Evolutionary conservation across 2,888 invertebrate species (phyloP), one percentile per base, ranked within the genome.

Genomic region (Mesodorylaimus sp.): DNA sequence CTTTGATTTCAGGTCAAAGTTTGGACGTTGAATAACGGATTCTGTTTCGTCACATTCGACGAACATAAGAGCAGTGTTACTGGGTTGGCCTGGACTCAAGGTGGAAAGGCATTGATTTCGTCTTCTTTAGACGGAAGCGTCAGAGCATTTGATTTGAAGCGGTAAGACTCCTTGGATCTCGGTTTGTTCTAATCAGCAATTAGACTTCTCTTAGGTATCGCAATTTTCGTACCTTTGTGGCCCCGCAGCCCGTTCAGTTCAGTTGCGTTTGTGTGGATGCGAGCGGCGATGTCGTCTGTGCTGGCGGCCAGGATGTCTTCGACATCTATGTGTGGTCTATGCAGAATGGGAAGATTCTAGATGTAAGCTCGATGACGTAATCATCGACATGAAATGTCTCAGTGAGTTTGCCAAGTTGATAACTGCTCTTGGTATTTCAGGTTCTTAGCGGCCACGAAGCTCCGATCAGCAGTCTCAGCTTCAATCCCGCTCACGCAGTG

Each of bases 91-190:
- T 97, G 93, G 68, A 89, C 86, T 62, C 79, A 79, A 26, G 87
- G 81, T 62, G 85, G 91, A 59, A 87, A 84, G 70, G 89, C 89
- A 61, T 75, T 97, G 10, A 76, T 93, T 2, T 87, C 93, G 0
- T 76, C 86, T 0, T 93, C 93, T 0, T 68, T 89, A n/a, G 97
- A 99, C 72, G 97, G 97, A 2, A 91, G 95, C 2, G 87, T 93
- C 0, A 70, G 95, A 59, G 93, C 93, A 1, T 95, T 81, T 68
- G 97, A 99, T 73, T 73, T 95, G 51, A 79, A 79, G 46, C 77
- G 86, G 83, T 83, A 52, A 2, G 57, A 10, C 10, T 13, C 16
- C 16, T 10, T 32, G 10, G 16, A 16, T 32, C 32, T 32, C 32
- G 10, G 32, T 32, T 13, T 32, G 32, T 39, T 21, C 21, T 13